Evolutionary conservation across 2,888 invertebrate species (phyloP).

Genomic region (Heliconius cydno): DNA sequence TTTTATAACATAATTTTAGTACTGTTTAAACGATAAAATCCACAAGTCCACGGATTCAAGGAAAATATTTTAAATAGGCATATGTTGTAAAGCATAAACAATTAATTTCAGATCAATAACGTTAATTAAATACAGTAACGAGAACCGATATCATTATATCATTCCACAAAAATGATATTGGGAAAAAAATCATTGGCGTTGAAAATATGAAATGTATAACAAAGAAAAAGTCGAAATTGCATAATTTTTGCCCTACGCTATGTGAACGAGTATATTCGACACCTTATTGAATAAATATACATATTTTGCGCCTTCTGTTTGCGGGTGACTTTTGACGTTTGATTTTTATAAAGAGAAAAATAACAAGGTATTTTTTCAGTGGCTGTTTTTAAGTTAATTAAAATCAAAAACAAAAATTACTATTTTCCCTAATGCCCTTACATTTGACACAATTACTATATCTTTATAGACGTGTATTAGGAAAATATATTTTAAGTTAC

Average conservation of each 20-base stretch:
- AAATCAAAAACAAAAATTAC: not conserved
- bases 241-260: slow-evolving; percentile 39
- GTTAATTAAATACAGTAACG: not conserved
- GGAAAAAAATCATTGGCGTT: slow-evolving; percentile 20
- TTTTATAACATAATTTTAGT: too few relatives aligned
- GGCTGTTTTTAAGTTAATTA: not conserved
- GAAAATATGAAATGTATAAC: slow-evolving; percentile 33
- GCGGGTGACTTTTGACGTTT: slow-evolving; percentile 27
- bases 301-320: slow-evolving; percentile 44
- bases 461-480: too few relatives aligned
- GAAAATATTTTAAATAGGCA: too few relatives aligned
- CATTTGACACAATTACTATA: not conserved
- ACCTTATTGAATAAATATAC: slow-evolving; percentile 49
- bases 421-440: too few relatives aligned
- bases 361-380: slow-evolving; percentile 4
- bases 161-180: not conserved
- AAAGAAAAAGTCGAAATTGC: slow-evolving; percentile 38
- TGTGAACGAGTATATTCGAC: slow-evolving; percentile 43
- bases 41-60: too few relatives aligned
- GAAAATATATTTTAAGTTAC: too few relatives aligned
- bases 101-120: too few relatives aligned
- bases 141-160: not conserved
- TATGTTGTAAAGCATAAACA: too few relatives aligned
- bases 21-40: too few relatives aligned
- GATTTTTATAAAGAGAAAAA: slow-evolving; percentile 28